Conservation (phyloP, 1,140 invertebrate genomes). For the Mizuhopecten yessoensis region DNA sequence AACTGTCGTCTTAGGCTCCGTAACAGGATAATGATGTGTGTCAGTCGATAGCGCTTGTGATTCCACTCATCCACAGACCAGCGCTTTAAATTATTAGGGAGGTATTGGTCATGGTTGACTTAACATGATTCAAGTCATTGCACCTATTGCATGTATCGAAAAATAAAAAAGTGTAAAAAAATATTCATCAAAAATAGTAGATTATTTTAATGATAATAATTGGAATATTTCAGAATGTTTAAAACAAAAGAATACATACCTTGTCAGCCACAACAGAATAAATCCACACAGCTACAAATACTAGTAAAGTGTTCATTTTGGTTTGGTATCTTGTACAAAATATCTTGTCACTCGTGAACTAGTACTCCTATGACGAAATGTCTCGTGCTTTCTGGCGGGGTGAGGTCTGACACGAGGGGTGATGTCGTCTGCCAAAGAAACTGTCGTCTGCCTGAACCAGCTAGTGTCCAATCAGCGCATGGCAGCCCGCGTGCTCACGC, state of each 20-base stretch:
- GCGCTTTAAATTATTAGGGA: not conserved
- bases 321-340: not conserved
- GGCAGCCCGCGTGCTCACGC: constrained; percentile 34
- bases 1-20: not conserved
- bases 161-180: not conserved
- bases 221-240: not conserved
- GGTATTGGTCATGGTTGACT: not conserved
- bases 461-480: constrained; percentile 10
- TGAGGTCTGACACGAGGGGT: constrained; percentile 21
- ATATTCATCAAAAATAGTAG: not conserved
- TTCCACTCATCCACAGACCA: not conserved
- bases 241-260: not conserved
- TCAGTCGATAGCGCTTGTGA: not conserved
- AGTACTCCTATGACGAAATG: constrained; percentile 14
- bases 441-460: constrained; percentile 22
- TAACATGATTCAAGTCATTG: not conserved
- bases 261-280: not conserved
- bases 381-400: constrained; percentile 20
- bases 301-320: not conserved
- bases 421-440: constrained; percentile 31
- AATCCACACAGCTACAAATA: constrained; percentile 10
- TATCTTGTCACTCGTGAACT: not conserved
- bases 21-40: not conserved
- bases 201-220: not conserved
- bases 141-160: not conserved